phyloP scores from a whole-genome alignment of 2,113 vertebrate species.

The Pristiophorus japonicus region DNA sequence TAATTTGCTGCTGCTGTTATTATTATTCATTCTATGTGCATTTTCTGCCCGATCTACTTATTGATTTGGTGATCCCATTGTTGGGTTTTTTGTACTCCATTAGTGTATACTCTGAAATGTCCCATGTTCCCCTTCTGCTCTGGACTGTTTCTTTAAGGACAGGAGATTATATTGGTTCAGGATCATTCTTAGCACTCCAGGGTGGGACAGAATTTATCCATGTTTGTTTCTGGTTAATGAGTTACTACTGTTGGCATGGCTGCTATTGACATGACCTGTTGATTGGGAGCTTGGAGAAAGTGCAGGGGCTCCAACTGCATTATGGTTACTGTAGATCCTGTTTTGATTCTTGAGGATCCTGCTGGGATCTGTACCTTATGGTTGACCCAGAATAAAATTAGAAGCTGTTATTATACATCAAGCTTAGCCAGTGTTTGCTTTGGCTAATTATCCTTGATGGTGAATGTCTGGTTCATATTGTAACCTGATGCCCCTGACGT shows the following conservation, averaged over 20 bases:
- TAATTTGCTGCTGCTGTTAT: no score
- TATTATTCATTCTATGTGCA: no score
- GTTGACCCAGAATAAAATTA: no score
- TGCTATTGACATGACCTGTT: background rate
- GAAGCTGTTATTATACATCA: background rate
- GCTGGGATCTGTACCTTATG: background rate
- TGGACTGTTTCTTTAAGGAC: background rate
- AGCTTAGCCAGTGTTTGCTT: background rate
- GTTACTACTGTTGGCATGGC: background rate
- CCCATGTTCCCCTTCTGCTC: background rate
- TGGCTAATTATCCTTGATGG: background rate
- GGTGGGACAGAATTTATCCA: background rate
- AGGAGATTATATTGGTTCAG: background rate
- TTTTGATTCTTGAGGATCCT: background rate
- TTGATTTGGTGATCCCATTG: background rate
- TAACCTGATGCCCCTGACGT: background rate
- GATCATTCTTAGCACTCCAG: background rate
- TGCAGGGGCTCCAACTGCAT: background rate
- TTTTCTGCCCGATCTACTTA: background rate
- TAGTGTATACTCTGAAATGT: background rate
- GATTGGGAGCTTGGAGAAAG: background rate
- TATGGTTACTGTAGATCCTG: background rate
- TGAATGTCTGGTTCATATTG: background rate
- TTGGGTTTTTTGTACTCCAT: background rate
- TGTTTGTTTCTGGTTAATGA: background rate